A percentile compares a stretch with the other conserved stretches of the same genome.
These are phyloP conservation scores for Pseudomugil gertrudae DNA, from an alignment of 2,797 vertebrate species.

Conservation along the genomic window DNA sequence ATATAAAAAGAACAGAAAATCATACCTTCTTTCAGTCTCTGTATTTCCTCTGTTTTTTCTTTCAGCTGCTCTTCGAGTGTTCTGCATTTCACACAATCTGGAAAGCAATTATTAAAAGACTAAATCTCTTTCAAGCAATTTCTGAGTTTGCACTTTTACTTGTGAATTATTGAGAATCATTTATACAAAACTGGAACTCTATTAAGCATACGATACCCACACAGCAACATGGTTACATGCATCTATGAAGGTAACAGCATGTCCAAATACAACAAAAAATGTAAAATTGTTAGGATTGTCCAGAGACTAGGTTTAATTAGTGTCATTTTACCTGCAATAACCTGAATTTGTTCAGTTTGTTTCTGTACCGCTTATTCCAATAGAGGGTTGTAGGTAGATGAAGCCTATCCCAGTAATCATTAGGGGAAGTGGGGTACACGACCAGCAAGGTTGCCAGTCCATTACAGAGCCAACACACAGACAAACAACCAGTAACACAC, in stretches of 20 bases:
- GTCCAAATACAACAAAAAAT: neutral
- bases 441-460: too few species aligned
- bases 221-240: too few species aligned
- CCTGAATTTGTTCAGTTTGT: neutral
- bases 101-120: constrained; percentile 17
- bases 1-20: neutral
- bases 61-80: constrained; percentile 48
- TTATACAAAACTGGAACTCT: neutral
- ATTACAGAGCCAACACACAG: too few species aligned
- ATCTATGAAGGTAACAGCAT: too few species aligned
- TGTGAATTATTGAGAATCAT: neutral
- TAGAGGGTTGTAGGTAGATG: too few species aligned
- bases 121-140: neutral
- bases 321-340: neutral
- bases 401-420: too few species aligned
- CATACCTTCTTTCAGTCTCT: constrained; percentile 66
- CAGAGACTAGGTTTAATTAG: neutral
- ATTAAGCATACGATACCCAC: neutral
- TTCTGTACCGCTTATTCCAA: too few species aligned
- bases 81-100: constrained; percentile 66
- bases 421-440: too few species aligned
- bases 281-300: neutral
- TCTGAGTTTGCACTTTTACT: neutral
- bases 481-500: too few species aligned
- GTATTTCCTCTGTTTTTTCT: constrained; percentile 44